phyloP scores from a whole-genome alignment of 2,113 vertebrate genomes.

The Arvicanthis niloticus region DNA sequence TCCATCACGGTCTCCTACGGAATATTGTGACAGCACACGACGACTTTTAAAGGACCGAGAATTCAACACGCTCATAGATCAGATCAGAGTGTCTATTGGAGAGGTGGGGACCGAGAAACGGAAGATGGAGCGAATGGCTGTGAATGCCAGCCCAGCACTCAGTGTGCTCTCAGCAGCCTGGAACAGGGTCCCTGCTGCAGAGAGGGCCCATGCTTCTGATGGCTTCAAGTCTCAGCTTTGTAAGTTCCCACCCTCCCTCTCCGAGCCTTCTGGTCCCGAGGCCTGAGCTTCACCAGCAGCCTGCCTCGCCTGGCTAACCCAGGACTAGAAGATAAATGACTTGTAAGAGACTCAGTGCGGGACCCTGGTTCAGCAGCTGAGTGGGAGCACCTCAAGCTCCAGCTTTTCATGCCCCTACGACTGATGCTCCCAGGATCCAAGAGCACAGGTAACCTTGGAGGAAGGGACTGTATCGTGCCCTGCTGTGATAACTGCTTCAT shows the following conservation, averaged over 20 bases:
- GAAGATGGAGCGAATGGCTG: background rate
- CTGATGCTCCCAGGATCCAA: background rate
- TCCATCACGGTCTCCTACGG: fast-evolving
- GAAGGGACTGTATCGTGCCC: background rate
- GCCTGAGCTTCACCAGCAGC: background rate
- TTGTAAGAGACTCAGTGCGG: background rate
- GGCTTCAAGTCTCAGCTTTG: background rate
- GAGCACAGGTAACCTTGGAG: background rate
- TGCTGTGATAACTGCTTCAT: background rate
- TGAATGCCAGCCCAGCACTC: fast-evolving
- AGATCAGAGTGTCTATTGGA: background rate
- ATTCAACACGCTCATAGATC: background rate
- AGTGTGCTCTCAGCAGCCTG: background rate
- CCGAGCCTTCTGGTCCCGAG: background rate
- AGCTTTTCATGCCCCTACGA: background rate
- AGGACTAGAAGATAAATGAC: background rate
- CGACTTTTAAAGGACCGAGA: background rate
- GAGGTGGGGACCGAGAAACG: background rate
- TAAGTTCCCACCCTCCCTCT: background rate
- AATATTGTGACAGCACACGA: background rate
- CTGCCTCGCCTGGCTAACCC: background rate
- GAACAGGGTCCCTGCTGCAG: background rate
- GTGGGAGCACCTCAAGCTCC: too few species aligned
- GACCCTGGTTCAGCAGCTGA: background rate
- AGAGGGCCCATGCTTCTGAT: background rate